These are phyloP conservation scores for Pollenia angustigena DNA, from an alignment of 2,888 invertebrate genomes.

Conservation along the genomic window DNA sequence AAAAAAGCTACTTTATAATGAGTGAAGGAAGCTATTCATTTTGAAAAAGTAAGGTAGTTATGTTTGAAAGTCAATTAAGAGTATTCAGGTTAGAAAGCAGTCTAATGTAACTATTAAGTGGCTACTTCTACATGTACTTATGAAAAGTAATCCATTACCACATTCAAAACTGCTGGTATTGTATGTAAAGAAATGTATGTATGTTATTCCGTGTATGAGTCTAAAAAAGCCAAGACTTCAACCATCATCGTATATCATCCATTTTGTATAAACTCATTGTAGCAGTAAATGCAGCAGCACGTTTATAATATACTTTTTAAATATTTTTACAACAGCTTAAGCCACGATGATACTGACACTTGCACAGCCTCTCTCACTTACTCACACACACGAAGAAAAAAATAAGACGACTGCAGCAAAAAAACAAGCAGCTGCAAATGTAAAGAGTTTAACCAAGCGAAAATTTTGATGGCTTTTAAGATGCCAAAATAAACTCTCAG, in stretches of 20 bases:
- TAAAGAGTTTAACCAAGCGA: slow-evolving; percentile 61
- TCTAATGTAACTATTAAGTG: too few species aligned
- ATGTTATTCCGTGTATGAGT: background rate
- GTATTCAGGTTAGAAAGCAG: too few species aligned
- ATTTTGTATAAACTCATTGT: slow-evolving; percentile 31
- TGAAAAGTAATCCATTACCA: too few species aligned
- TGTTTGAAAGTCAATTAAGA: too few species aligned
- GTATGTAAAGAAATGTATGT: background rate
- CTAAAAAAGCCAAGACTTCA: slow-evolving; percentile 9
- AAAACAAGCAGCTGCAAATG: background rate
- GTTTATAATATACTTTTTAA: slow-evolving; percentile 26
- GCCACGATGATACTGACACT: slow-evolving; percentile 30
- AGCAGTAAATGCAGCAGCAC: slow-evolving; percentile 21
- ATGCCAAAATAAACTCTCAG: slow-evolving; percentile 52
- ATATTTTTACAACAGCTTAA: slow-evolving; percentile 18
- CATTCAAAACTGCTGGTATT: too few species aligned
- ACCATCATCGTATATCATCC: slow-evolving; percentile 14
- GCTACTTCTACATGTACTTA: too few species aligned
- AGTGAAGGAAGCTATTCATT: too few species aligned
- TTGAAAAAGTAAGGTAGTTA: too few species aligned
- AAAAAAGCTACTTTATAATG: too few species aligned
- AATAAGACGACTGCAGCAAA: background rate
- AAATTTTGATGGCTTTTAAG: slow-evolving; percentile 49
- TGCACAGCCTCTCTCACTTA: slow-evolving; percentile 21
- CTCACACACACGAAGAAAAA: background rate